These are phyloP conservation scores for Alosa alosa DNA, from an alignment of 2,113 vertebrate genomes.

Conservation along the genomic window DNA sequence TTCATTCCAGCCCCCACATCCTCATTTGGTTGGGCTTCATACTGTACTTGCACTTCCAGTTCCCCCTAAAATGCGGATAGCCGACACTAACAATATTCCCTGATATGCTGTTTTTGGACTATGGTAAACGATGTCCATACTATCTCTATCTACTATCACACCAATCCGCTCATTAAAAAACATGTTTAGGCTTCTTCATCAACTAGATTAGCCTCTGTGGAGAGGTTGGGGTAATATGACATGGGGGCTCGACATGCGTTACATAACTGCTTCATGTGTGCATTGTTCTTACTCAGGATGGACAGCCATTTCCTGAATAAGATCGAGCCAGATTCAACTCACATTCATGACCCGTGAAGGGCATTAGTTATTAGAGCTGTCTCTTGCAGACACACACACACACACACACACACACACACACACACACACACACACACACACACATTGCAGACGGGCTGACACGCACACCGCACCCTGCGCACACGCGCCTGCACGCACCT, in stretches of 20 bases:
- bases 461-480: no score
- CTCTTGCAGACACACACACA: background rate
- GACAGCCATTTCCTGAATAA: background rate
- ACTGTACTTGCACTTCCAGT: no score
- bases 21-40: no score
- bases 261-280: background rate
- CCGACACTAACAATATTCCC: no score
- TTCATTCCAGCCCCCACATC: no score
- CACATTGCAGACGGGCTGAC: no score
- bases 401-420: background rate
- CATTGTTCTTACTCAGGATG: background rate
- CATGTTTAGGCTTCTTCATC: background rate
- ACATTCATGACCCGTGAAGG: background rate
- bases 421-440: slow-evolving; percentile 22
- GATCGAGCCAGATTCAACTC: background rate
- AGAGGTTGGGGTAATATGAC: background rate
- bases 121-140: background rate
- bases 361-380: background rate
- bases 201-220: background rate
- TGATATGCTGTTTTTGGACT: no score
- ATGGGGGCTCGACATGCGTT: background rate
- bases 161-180: background rate
- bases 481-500: no score
- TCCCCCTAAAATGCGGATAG: no score
- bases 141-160: background rate